Evolutionary conservation across 2,797 vertebrate genomes (phyloP), one percentile per base, ranked within the genome.

Genomic region (Lagodon rhomboides): DNA sequence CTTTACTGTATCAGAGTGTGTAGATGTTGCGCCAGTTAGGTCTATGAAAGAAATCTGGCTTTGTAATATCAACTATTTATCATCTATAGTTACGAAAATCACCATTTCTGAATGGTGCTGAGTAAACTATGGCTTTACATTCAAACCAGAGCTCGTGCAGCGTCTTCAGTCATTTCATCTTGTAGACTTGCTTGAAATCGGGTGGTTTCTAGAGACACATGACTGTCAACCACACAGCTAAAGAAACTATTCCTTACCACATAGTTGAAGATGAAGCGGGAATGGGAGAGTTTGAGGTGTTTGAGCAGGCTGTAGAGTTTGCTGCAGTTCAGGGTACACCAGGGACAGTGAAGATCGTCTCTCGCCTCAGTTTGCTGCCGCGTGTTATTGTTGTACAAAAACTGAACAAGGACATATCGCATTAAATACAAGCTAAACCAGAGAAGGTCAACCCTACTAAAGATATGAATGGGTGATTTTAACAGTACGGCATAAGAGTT

Each of bases 291-390:
- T 83, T 99, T 99, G 76, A 99, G 97, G 95, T 99, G 98, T 85
- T 99, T 99, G 53, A 99, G 97, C 86, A 99, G 96, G 90, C 98
- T 99, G 91, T 99, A 99, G 51, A 99, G 97, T 82, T 98, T 98
- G 80, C 97, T 96, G 88, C 98, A 99, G 93, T 99, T 99, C 76
- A 99, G 93, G 0, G 98, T 99, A 84, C 98, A 99, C 98, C 98
- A 99, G 0, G 98, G 98, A 88, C 98, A 99, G 92, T 99, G 98
- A 67, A 99, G 94, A 89, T 99, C 98, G 2, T 99, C 98, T 55
- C 98, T 95, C 5, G 98, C 98, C 93, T 99, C 98, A 0, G 98
- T 99, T 92, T 99, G 98, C 93, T 99, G 98, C 88, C 98, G 96
- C 0, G 97, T 99, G 92, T 99, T 99, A 75, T 98, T 99, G 90